Evolutionary conservation across 2,113 vertebrate genomes (phyloP).

Genomic region (Chaenogobius annularis): DNA sequence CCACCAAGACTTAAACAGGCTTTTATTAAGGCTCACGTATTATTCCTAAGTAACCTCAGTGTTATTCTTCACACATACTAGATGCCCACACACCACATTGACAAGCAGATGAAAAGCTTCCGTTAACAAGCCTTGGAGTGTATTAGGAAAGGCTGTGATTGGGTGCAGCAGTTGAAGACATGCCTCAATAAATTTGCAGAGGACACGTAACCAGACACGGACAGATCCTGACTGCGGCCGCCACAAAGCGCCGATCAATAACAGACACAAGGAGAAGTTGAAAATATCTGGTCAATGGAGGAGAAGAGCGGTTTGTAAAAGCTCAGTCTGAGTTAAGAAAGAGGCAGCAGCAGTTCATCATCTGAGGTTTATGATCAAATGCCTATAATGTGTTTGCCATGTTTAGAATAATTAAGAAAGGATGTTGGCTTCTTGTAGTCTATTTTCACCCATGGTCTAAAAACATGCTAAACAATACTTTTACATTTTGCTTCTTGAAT

Average conservation of each 20-base stretch:
- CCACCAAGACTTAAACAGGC: not conserved
- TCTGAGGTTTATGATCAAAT: not conserved
- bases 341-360: constrained; percentile 54
- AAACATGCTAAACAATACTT: no score
- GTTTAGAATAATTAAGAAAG: no score
- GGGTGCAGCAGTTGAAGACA: constrained; percentile 43
- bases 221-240: constrained; percentile 52
- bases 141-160: constrained; percentile 25
- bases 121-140: constrained; percentile 33
- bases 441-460: no score
- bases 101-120: constrained; percentile 27
- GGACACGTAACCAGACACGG: constrained; percentile 40
- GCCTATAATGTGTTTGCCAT: no score
- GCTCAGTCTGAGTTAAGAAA: constrained; percentile 35
- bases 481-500: no score
- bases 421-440: no score
- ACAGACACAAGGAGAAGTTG: not conserved
- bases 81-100: not conserved
- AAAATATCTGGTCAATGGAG: constrained; percentile 23
- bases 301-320: constrained; percentile 53
- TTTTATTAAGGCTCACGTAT: not conserved
- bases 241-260: constrained; percentile 64
- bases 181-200: constrained; percentile 47
- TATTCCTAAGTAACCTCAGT: constrained; percentile 6
- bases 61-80: not conserved